Evolutionary conservation across 2,113 vertebrate genomes (phyloP).

Genomic region (Paramormyrops kingsleyae): DNA sequence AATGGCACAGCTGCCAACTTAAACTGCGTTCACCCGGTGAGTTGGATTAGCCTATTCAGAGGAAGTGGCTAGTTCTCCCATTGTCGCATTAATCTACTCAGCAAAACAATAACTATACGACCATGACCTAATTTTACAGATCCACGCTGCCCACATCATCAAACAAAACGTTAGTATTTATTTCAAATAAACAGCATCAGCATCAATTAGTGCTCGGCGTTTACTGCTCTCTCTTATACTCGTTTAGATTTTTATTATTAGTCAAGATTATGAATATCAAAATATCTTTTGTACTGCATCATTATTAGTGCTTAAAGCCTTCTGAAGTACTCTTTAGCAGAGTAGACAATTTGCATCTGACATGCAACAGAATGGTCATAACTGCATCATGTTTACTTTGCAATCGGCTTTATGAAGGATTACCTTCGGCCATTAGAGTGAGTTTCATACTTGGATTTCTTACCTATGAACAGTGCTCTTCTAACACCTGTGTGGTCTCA

Average conservation of each 20-base stretch:
- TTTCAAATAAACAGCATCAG: not conserved
- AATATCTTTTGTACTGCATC: not conserved
- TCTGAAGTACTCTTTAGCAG: not conserved
- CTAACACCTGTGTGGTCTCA: not conserved
- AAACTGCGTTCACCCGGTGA: constrained; percentile 28
- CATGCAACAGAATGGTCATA: not conserved
- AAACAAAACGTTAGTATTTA: not conserved
- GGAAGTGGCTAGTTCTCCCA: constrained; percentile 11
- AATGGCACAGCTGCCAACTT: constrained; percentile 27
- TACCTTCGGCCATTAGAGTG: not conserved
- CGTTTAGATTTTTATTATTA: not conserved
- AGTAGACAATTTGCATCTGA: not conserved
- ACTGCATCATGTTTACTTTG: not conserved
- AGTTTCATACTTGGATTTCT: not conserved
- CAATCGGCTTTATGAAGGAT: not conserved
- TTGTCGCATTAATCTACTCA: not conserved
- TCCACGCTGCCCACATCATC: not conserved
- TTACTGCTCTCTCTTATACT: not conserved
- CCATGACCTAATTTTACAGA: not conserved
- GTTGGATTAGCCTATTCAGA: constrained; percentile 34
- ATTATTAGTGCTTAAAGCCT: not conserved
- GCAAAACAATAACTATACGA: not conserved
- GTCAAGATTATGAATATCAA: not conserved
- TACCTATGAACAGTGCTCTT: not conserved
- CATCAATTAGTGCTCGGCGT: not conserved